A percentile compares a stretch with the other conserved stretches of the same genome.
Evolutionary conservation across 2,113 vertebrate species (phyloP).

Genomic region (Cairina moschata): DNA sequence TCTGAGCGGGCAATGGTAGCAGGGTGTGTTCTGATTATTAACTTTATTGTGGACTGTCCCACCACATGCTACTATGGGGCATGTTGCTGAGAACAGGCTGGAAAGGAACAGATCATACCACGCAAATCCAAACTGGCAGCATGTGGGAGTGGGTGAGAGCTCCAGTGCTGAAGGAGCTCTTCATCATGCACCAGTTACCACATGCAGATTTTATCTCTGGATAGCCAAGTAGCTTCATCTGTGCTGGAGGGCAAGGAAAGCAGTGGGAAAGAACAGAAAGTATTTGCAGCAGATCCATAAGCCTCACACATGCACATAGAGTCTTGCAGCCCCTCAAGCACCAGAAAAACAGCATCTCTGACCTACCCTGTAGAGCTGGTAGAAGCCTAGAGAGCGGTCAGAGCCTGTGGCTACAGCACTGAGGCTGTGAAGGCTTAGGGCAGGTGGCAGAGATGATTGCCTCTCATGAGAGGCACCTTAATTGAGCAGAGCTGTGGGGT

Average conservation of each 20-base stretch:
- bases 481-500: not conserved
- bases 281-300: not conserved
- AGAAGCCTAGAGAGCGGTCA: not conserved
- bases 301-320: not conserved
- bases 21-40: not conserved
- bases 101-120: not conserved
- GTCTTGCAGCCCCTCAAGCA: accelerated
- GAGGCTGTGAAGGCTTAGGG: not conserved
- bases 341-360: not conserved
- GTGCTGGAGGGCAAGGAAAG: not conserved
- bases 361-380: not conserved
- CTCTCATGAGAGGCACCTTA: not conserved
- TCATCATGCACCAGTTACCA: not conserved
- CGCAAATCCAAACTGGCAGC: not conserved
- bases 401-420: not conserved
- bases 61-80: not conserved
- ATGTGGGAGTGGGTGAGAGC: not conserved
- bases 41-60: not conserved
- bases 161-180: not conserved
- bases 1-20: not conserved
- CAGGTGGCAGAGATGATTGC: not conserved
- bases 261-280: not conserved
- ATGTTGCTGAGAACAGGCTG: not conserved
- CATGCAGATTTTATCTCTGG: not conserved
- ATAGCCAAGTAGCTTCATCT: not conserved